A percentile compares a stretch with the other conserved stretches of the same genome.
These are phyloP conservation scores for Embidobia sp. DNA, from an alignment of 2,888 invertebrate species.

Conservation along the genomic window DNA sequence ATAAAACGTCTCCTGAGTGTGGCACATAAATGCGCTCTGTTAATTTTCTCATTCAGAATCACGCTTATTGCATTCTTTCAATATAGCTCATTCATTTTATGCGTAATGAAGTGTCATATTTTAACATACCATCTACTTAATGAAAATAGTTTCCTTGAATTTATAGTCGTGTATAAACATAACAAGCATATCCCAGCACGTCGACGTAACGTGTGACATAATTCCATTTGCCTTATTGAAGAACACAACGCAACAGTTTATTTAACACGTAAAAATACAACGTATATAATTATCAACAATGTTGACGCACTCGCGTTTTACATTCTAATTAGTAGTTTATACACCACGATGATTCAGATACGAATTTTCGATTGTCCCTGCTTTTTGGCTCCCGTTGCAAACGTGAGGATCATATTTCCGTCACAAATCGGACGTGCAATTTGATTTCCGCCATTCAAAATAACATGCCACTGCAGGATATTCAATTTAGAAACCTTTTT, in stretches of 20 bases:
- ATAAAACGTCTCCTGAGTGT: constrained; percentile 36
- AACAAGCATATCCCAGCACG: constrained; percentile 38
- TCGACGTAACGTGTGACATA: constrained; percentile 43
- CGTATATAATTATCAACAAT: constrained; percentile 39
- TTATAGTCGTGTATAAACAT: constrained; percentile 54
- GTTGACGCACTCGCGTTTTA: constrained; percentile 23
- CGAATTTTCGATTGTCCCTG: constrained; percentile 8
- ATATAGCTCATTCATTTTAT: constrained; percentile 63
- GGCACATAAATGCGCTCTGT: constrained; percentile 38
- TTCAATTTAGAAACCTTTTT: too few relatives aligned
- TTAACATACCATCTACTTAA: constrained; percentile 63
- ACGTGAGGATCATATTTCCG: constrained; percentile 4
- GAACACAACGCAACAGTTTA: constrained; percentile 44
- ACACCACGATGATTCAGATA: constrained; percentile 4
- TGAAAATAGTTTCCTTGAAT: constrained; percentile 64
- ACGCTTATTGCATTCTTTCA: constrained; percentile 64
- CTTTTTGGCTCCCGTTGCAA: neutral
- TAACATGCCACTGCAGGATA: too few relatives aligned
- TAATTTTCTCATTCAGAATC: constrained; percentile 63
- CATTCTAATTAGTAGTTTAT: constrained; percentile 38
- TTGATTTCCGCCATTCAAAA: too few relatives aligned
- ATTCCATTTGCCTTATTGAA: constrained; percentile 58
- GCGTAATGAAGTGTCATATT: constrained; percentile 62
- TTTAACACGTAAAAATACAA: constrained; percentile 41
- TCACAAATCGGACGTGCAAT: constrained; percentile 1